Evolutionary conservation across 2,888 invertebrate species (phyloP).

Genomic region (Pediacus dermestoides): DNA sequence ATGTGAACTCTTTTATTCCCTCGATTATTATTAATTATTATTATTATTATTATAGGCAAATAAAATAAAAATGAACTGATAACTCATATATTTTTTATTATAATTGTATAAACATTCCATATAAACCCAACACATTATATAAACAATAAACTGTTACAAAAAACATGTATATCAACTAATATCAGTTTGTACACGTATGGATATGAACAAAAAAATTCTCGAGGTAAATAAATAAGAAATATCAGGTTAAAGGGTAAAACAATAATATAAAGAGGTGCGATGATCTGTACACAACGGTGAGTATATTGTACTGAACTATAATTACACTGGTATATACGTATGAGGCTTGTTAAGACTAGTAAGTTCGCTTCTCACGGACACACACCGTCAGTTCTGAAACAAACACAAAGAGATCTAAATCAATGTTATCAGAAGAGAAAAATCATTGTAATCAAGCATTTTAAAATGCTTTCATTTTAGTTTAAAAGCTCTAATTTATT

Average conservation of each 20-base stretch:
- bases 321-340: constrained; percentile 44
- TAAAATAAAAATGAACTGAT: too few species aligned
- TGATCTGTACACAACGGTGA: constrained; percentile 50
- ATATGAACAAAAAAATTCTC: constrained; percentile 33
- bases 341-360: constrained; percentile 50
- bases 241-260: constrained; percentile 32
- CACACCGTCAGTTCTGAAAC: constrained; percentile 57
- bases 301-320: constrained; percentile 41
- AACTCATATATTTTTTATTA: constrained; percentile 28
- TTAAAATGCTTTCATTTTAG: too few species aligned
- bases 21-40: too few species aligned
- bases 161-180: constrained; percentile 34
- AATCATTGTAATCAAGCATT: constrained; percentile 6
- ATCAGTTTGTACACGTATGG: constrained; percentile 42
- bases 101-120: constrained; percentile 48
- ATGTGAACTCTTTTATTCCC: background rate
- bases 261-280: constrained; percentile 39
- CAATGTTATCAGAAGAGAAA: background rate
- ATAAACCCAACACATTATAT: constrained; percentile 49
- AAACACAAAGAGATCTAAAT: constrained; percentile 18
- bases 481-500: constrained; percentile 1
- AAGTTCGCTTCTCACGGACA: constrained; percentile 47
- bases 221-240: constrained; percentile 42
- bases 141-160: constrained; percentile 45
- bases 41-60: too few species aligned